These are phyloP conservation scores for Eulemur macaco DNA, from an alignment of 2,113 vertebrate species.

Conservation along the genomic window DNA sequence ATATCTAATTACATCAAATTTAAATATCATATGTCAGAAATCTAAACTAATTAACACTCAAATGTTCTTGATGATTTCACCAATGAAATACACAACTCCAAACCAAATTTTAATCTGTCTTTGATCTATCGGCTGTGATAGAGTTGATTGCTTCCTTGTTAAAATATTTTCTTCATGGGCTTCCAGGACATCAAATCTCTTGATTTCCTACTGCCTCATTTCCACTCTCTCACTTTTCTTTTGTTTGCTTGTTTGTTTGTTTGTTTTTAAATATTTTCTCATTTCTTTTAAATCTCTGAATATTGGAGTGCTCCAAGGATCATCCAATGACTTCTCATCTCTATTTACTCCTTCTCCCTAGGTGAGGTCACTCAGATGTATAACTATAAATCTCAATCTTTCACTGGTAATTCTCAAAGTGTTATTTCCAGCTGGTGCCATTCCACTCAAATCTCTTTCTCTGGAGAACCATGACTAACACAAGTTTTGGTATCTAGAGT, in stretches of 20 bases:
- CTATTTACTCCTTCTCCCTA: neutral
- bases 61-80: neutral
- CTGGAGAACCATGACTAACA: neutral
- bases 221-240: neutral
- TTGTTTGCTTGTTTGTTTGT: neutral
- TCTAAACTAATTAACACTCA: neutral
- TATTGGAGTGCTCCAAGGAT: neutral
- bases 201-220: neutral
- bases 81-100: neutral
- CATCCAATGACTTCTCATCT: neutral
- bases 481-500: neutral
- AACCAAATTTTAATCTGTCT: neutral
- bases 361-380: neutral
- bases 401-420: neutral
- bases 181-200: neutral
- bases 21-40: neutral
- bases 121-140: neutral
- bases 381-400: neutral
- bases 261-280: neutral
- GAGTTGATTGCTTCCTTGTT: neutral
- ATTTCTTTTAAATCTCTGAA: neutral
- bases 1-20: neutral
- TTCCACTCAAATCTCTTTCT: neutral
- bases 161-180: constrained; percentile 8
- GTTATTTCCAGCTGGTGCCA: neutral